Evolutionary conservation across 2,797 vertebrate species (phyloP).

Genomic region (Psittacula echo): DNA sequence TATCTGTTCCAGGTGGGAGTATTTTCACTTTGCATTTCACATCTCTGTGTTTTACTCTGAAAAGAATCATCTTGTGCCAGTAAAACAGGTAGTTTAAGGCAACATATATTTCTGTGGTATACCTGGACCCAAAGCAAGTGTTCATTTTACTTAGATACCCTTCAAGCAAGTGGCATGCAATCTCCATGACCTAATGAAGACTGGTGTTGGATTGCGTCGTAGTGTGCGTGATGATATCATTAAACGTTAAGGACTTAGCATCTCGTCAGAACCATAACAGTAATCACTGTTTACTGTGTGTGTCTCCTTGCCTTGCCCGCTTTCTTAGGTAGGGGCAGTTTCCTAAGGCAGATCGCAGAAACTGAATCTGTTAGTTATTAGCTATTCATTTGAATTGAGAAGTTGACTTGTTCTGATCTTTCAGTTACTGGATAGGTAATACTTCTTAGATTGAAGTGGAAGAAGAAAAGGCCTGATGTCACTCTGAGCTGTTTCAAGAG

Average conservation of each 20-base stretch:
- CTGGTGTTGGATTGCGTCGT: neutral
- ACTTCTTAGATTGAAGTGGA: neutral
- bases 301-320: neutral
- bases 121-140: neutral
- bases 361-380: neutral
- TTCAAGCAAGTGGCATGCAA: neutral
- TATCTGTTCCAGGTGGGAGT: fast-evolving
- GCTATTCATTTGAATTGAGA: neutral
- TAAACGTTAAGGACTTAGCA: fast-evolving
- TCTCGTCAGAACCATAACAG: neutral
- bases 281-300: fast-evolving
- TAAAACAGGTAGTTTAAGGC: neutral
- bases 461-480: neutral
- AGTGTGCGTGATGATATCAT: neutral
- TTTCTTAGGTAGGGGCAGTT: neutral
- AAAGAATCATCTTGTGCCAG: neutral
- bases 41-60: neutral
- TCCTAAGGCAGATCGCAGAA: neutral
- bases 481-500: neutral
- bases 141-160: neutral
- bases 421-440: neutral
- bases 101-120: fast-evolving
- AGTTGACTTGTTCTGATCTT: neutral
- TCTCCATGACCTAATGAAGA: neutral
- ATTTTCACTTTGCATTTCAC: neutral